These are phyloP conservation scores for Echiichthys vipera DNA, from an alignment of 2,797 vertebrate genomes.

Conservation along the genomic window DNA sequence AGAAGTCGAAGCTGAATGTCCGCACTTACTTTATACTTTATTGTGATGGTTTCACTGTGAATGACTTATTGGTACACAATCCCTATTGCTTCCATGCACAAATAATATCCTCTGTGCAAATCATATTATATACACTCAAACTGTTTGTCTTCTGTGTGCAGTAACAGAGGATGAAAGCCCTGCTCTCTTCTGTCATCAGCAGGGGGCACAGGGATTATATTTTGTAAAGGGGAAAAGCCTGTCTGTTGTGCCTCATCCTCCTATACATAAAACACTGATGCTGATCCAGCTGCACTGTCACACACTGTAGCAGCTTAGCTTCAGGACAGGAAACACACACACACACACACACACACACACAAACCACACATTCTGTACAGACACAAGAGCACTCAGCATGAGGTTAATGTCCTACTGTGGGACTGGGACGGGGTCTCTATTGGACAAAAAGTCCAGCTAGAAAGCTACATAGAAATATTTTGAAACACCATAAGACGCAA, in stretches of 20 bases:
- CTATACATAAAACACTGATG: slow-evolving; percentile 38
- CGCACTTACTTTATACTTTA: no score
- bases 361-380: no score
- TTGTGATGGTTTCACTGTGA: no score
- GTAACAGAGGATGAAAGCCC: slow-evolving; percentile 24
- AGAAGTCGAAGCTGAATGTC: no score
- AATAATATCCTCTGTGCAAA: background rate
- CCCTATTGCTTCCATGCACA: background rate
- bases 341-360: background rate
- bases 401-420: background rate
- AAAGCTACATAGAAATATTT: no score
- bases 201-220: slow-evolving; percentile 42
- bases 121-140: background rate
- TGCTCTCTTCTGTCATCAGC: slow-evolving; percentile 25
- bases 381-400: background rate
- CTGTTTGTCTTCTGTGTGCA: background rate
- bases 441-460: no score
- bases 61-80: no score
- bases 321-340: background rate
- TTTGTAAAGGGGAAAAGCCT: slow-evolving; percentile 41
- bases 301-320: slow-evolving; percentile 20
- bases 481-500: no score
- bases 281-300: slow-evolving; percentile 30
- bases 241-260: slow-evolving; percentile 13
- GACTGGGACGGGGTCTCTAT: background rate